phyloP scores from a whole-genome alignment of 2,888 invertebrate genomes.

The Lithophane leautieri region DNA sequence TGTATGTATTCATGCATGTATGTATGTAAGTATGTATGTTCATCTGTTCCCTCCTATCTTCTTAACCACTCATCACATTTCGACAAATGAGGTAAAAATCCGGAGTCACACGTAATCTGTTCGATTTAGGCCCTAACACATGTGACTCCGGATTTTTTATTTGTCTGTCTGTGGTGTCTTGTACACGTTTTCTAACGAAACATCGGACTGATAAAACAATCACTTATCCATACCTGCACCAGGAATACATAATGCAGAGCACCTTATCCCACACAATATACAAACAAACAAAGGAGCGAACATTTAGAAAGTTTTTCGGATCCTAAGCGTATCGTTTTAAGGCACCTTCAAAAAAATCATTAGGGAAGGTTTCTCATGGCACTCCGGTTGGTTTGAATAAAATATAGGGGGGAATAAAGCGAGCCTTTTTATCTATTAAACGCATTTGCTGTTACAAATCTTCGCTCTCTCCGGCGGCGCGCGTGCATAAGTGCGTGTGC shows the following conservation, averaged over 20 bases:
- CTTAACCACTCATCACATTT: too few relatives aligned
- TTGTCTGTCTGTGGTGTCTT: too few relatives aligned
- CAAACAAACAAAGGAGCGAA: slow-evolving; percentile 48
- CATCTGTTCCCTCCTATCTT: too few relatives aligned
- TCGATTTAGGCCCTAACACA: too few relatives aligned
- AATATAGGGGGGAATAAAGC: slow-evolving; percentile 84
- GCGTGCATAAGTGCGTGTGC: slow-evolving; percentile 68
- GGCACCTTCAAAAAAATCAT: slow-evolving; percentile 82
- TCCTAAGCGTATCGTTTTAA: slow-evolving; percentile 68
- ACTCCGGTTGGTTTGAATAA: slow-evolving; percentile 84
- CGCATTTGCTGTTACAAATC: slow-evolving; percentile 86
- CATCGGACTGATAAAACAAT: slow-evolving; percentile 20
- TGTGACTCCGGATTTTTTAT: too few relatives aligned
- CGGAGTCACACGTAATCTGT: too few relatives aligned
- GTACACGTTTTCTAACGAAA: neutral
- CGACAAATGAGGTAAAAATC: too few relatives aligned
- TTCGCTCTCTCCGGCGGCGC: slow-evolving; percentile 73
- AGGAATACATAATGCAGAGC: slow-evolving; percentile 38
- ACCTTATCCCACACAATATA: slow-evolving; percentile 34
- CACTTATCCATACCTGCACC: slow-evolving; percentile 26
- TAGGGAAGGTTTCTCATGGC: slow-evolving; percentile 78
- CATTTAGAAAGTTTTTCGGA: slow-evolving; percentile 56
- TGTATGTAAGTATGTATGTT: too few relatives aligned
- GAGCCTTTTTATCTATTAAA: slow-evolving; percentile 88
- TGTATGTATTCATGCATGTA: too few relatives aligned